These are phyloP conservation scores for Drosophila miranda DNA, from an alignment of 1,140 invertebrate genomes.

Conservation along the genomic window DNA sequence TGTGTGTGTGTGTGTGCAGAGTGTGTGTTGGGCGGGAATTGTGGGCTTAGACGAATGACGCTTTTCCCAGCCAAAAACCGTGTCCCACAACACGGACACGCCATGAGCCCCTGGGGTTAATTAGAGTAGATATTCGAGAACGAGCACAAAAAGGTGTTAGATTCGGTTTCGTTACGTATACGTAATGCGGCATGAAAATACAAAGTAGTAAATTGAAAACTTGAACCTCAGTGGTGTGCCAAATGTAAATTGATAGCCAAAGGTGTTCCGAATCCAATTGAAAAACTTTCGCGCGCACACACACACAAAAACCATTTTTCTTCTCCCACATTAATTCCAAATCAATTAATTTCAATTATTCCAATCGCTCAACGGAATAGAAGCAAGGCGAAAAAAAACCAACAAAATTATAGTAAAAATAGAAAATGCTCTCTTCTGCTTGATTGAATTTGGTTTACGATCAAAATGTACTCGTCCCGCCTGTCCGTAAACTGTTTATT, in stretches of 20 bases:
- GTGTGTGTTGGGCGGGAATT: conserved; percentile 5
- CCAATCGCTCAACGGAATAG: conserved; percentile 39
- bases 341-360: conserved; percentile 60
- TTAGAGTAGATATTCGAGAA: conserved; percentile 18
- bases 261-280: conserved; percentile 34
- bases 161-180: conserved; percentile 53
- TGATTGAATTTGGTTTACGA: conserved; percentile 41
- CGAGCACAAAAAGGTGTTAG: conserved; percentile 49
- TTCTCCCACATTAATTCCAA: conserved; percentile 33
- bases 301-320: neutral
- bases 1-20: neutral
- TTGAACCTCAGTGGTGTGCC: conserved; percentile 5
- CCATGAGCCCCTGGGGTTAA: conserved; percentile 11
- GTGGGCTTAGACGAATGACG: conserved; percentile 30
- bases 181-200: conserved; percentile 47
- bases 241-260: conserved; percentile 48
- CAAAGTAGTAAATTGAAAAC: conserved; percentile 40
- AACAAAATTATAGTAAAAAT: conserved; percentile 8
- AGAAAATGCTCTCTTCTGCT: conserved; percentile 6
- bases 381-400: conserved; percentile 25
- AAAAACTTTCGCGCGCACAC: conserved; percentile 1
- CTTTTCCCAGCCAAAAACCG: conserved; percentile 32
- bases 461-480: conserved; percentile 12
- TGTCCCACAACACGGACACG: conserved; percentile 5
- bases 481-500: conserved; percentile 33